Evolutionary conservation across 1,140 invertebrate species (phyloP), one percentile per base, ranked within the genome.

Genomic region (Penaeus vannamei): DNA sequence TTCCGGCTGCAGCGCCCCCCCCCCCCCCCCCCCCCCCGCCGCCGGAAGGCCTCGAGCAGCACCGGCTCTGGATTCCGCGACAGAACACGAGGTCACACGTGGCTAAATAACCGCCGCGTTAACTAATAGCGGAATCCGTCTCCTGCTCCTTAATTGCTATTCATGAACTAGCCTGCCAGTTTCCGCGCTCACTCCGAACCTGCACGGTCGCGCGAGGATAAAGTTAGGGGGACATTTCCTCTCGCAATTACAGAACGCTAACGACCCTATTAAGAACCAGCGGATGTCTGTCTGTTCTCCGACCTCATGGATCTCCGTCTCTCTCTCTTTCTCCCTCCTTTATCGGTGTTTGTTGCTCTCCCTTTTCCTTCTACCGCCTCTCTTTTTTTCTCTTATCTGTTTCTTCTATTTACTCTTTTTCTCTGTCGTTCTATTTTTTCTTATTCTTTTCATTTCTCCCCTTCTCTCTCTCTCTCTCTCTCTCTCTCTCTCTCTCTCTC

Each of bases 271-370:
- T 79, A 79, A 10, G 36, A 42, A 46, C 76, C 76, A 79, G 46
- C 79, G 7, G 46, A n/a, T 80, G 79, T 59, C 60, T 80, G 79
- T 59, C 60, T 80, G 79, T 80, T 59, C 79, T 80, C 79, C 46
- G 60, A 79, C 76, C 76, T 79, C 36, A 53, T 26, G 23, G 32
- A 36, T 79, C 76, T 46, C 26, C 22, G 20, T 76, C 26, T 53
- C 46, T 12, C 14, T 53, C 72, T 26, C 72, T 76, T 26, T 26
- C 36, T 20, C 7, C 76, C 36, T 53, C 53, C 7, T 79, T 53
- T 46, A 8, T 17, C 76, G 20, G 17, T 53, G 14, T 53, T 53
- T 12, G 10, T 53, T 1, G 8, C 8, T 53, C 77, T 42, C 36
- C 42, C 42, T 42, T 17, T 42, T 46, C n/a, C 77, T 80, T n/a